Evolutionary conservation across 1,140 invertebrate species (phyloP).

Genomic region (Calliopsis andreniformis): DNA sequence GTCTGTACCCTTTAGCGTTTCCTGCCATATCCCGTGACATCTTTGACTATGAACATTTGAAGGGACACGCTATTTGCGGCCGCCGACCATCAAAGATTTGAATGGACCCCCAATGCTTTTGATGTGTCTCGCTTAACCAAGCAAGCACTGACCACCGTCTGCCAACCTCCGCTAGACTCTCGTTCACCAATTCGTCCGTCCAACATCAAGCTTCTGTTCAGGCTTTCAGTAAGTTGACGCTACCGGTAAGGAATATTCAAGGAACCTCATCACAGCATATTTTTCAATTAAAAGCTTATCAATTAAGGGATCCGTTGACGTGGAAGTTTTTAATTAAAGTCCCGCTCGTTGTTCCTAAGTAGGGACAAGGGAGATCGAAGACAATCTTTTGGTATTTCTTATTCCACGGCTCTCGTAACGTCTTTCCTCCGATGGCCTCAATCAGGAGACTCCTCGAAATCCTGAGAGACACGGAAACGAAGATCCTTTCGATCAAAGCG

Average conservation of each 20-base stretch:
- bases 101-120: slow-evolving; percentile 67
- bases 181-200: slow-evolving; percentile 35
- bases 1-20: slow-evolving; percentile 33
- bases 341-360: not conserved
- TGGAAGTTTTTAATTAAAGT: slow-evolving; percentile 3
- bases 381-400: not conserved
- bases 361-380: not conserved
- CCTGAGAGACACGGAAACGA: slow-evolving; percentile 8
- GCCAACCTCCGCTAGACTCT: slow-evolving; percentile 23
- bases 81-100: slow-evolving; percentile 67
- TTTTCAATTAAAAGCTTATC: not conserved
- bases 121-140: slow-evolving; percentile 57
- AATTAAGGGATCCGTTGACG: not conserved
- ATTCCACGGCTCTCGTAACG: no score
- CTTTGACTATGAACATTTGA: slow-evolving; percentile 71
- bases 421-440: not conserved
- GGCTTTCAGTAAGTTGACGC: slow-evolving; percentile 26
- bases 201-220: slow-evolving; percentile 1
- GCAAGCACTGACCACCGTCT: slow-evolving; percentile 48
- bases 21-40: slow-evolving; percentile 51
- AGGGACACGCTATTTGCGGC: slow-evolving; percentile 44
- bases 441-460: slow-evolving; percentile 32
- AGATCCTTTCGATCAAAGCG: slow-evolving; percentile 31
- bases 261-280: not conserved
- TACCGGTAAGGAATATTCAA: not conserved